phyloP scores from a whole-genome alignment of 2,888 invertebrate genomes.

The Troilus luridus region DNA sequence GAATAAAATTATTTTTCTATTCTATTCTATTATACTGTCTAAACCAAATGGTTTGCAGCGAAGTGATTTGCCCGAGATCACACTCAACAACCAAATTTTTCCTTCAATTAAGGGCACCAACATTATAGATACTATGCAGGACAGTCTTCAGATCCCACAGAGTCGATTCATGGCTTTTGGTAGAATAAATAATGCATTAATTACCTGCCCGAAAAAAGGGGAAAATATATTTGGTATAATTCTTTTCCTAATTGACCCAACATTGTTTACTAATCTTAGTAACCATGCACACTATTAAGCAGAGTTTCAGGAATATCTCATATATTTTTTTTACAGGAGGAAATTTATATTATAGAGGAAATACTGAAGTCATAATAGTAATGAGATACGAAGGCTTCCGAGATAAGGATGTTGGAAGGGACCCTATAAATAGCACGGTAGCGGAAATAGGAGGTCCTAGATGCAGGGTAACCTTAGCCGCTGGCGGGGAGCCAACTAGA shows the following conservation, averaged over 20 bases:
- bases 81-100: too few species aligned
- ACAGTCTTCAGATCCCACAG: too few species aligned
- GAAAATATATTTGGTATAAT: background rate
- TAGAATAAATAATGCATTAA: too few species aligned
- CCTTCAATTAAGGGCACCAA: too few species aligned
- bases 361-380: background rate
- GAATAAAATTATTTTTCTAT: too few species aligned
- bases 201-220: background rate
- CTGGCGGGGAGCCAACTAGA: background rate
- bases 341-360: background rate
- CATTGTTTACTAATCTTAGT: too few species aligned
- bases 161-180: too few species aligned
- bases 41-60: too few species aligned
- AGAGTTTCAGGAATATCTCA: background rate
- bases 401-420: slow-evolving; percentile 1
- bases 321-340: background rate
- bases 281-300: background rate
- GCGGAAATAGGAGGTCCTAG: slow-evolving; percentile 19
- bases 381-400: background rate
- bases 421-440: background rate
- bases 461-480: slow-evolving; percentile 18
- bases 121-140: too few species aligned
- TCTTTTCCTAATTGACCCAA: background rate
- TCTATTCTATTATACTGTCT: too few species aligned
- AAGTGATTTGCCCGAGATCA: too few species aligned